Base-by-base conservation (phyloP, 2,797 vertebrate genomes). In the Champsocephalus esox region DNA sequence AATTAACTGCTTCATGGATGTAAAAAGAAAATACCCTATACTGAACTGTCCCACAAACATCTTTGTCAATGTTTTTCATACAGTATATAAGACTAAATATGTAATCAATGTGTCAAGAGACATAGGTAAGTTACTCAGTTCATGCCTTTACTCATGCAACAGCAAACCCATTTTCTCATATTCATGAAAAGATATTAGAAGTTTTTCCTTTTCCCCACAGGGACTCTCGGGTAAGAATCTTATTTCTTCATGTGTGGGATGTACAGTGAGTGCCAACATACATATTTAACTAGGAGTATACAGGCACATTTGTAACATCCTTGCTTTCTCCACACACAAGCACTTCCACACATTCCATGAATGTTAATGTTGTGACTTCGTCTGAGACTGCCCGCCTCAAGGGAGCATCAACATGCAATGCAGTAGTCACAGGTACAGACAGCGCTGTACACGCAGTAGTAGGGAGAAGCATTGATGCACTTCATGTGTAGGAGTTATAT, bases 51-150 rank as follows among this genome's bases (percentile, higher is more conserved):
- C 61, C 16, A 16, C n/a, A 43, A 70, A 28, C 9, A 17, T 67
- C 54, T 45, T 61, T 28, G 3, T 38, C 11, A n/a, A 24, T 1
- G 34, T 38, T 38, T 38, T 38, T 9, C 34, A 38, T 38, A 38
- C 34, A 38, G 34, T 38, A 38, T 7, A 38, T 38, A 9, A 38
- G 34, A 38, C 34, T 38, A 38, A 9, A 17, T 59, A 88, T 88
- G 89, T 90, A 19, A 91, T 89, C 46, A 66, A 38, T 41, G 66
- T 64, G 78, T 85, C 76, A 3, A 72, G 79, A 88, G 78, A 88
- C 75, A 80, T 74, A 90, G 70, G 75, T 87, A 34, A 69, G 41
- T 45, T 52, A 3, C 44, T 73, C 32, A 54, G 44, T 51, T 74
- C 28, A 44, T 62, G 55, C 46, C 58, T 65, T 43, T 21, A 13